phyloP scores from a whole-genome alignment of 1,140 invertebrate genomes.

The Zaprionus camerounensis region DNA sequence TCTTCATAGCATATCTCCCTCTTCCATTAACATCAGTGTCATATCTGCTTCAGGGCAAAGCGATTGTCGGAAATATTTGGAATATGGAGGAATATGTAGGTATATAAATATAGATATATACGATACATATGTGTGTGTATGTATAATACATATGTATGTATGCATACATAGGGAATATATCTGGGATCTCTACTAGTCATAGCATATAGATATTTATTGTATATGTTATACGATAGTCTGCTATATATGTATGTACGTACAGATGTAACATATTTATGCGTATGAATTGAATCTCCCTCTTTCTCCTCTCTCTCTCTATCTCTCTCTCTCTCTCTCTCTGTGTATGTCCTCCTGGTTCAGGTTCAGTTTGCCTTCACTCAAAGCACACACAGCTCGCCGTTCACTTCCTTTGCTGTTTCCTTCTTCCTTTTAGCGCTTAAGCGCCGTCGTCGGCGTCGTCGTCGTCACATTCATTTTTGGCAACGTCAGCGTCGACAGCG shows the following conservation, averaged over 20 bases:
- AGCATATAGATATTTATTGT: not conserved
- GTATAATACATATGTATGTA: not conserved
- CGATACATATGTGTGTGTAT: not conserved
- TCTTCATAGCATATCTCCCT: not conserved
- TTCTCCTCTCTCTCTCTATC: not conserved
- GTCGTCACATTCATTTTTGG: conserved; percentile 45
- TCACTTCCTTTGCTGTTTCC: conserved; percentile 75
- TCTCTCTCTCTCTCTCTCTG: too few species aligned
- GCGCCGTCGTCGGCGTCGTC: conserved; percentile 51
- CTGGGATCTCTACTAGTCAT: not conserved
- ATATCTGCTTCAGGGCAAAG: too few species aligned
- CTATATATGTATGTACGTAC: not conserved
- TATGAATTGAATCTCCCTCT: not conserved
- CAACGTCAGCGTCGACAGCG: conserved; percentile 41
- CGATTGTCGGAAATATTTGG: too few species aligned
- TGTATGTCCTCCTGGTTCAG: conserved; percentile 8
- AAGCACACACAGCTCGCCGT: conserved; percentile 40
- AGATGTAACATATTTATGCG: not conserved
- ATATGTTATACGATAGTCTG: not conserved
- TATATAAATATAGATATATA: too few species aligned
- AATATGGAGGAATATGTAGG: not conserved
- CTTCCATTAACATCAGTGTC: not conserved
- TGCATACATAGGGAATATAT: too few species aligned
- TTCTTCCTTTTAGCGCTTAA: conserved; percentile 71
- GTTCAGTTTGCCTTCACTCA: conserved; percentile 32